A percentile compares a stretch with the other conserved stretches of the same genome.
These are phyloP conservation scores for Caenorhabditis japonica DNA, from an alignment of 2,888 invertebrate genomes.

Conservation along the genomic window DNA sequence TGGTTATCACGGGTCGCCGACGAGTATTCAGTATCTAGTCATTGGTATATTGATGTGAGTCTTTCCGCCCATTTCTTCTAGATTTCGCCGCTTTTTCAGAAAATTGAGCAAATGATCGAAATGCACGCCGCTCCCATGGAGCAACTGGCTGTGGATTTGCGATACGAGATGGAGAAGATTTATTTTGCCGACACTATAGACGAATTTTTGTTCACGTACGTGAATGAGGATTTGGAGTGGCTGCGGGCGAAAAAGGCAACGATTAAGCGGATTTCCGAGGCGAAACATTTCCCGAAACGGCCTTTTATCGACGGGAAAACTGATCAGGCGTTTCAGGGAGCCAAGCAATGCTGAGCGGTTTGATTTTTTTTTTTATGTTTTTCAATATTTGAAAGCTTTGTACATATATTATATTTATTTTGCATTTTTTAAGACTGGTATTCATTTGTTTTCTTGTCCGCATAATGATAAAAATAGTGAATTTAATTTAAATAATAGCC, in stretches of 20 bases:
- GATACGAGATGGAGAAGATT: conserved; percentile 65
- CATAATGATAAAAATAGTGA: too few species aligned
- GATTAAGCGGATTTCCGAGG: conserved; percentile 51
- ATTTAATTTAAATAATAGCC: conserved; percentile 43
- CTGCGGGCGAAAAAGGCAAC: conserved; percentile 55
- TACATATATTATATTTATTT: too few species aligned
- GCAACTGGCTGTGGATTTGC: conserved; percentile 60
- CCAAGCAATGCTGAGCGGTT: too few species aligned
- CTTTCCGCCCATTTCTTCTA: too few species aligned
- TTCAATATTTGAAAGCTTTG: neutral
- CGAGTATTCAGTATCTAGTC: conserved; percentile 65
- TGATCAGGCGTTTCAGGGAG: too few species aligned
- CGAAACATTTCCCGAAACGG: conserved; percentile 57
- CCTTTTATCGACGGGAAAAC: conserved; percentile 57
- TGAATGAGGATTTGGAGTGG: conserved; percentile 65
- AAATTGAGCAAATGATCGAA: conserved; percentile 68
- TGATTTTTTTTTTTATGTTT: conserved; percentile 1
- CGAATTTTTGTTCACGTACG: conserved; percentile 72
- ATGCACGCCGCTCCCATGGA: conserved; percentile 59
- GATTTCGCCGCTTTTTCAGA: conserved; percentile 67
- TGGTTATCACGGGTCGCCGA: conserved; percentile 73
- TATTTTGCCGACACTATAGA: conserved; percentile 71
- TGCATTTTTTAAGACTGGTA: too few species aligned
- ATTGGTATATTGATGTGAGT: conserved; percentile 73
- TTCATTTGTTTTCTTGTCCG: too few species aligned